Evolutionary conservation across 2,888 invertebrate genomes (phyloP), one percentile per base, ranked within the genome.

Genomic region (Marasmarcha lunaedactyla): DNA sequence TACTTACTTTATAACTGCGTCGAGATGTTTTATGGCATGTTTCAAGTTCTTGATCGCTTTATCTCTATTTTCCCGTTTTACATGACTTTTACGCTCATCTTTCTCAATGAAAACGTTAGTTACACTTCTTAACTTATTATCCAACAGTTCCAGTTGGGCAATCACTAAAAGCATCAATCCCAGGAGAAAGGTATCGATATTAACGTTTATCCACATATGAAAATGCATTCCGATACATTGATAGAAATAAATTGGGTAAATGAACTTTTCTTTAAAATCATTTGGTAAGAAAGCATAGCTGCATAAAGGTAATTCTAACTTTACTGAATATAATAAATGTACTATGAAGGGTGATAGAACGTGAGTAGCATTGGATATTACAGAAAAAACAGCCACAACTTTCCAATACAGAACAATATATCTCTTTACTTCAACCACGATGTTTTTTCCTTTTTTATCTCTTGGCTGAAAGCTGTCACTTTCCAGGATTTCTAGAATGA

Each of bases 161-260:
- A 34, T 34, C 12, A 14, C 34, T 13, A 34, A 9, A 5, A 34
- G 5, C 34, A 34, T 34, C 13, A 34, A 7, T 2, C 13, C 34
- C 48, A 66, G 40, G 33, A 73, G 55, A 43, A 70, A 71, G 1
- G 64, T 52, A 39, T 76, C 70, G 14, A 68, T 56, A 42, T 64
- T 67, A 0, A 73, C 3, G 47, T 64, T 63, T 26, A 47, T 64
- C 3, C 59, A 48, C 63, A 73, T 60, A 20, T 59, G 53, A 15
- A 59, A 51, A 48, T 63, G 53, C 40, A 73, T 68, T 0, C 66
- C 65, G 9, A 61, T 1, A 33, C 43, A n/a, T 46, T 77, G 70
- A 39, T 71, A 76, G 0, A 63, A 48, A 44, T 64, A 76, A 9
- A 74, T 20, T 0, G 54, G 55, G 43, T 70, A 71, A 33, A 63